Base-by-base conservation (phyloP, 2,113 vertebrate species). In the Oreochromis aureus region DNA sequence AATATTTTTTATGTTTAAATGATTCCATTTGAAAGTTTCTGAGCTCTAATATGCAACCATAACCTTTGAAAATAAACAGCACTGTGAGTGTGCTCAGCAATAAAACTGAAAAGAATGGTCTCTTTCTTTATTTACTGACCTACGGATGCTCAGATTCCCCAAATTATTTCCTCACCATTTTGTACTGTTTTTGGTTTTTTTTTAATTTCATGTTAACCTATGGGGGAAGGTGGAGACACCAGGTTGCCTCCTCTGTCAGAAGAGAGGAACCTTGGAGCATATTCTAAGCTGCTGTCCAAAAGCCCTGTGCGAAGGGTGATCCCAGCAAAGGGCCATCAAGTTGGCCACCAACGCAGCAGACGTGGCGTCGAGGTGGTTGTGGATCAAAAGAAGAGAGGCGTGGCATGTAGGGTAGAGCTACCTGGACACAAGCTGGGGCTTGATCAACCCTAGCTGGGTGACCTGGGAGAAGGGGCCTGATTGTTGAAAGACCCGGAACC, bases 121-220 rank as follows among this genome's bases (percentile, higher is more conserved):
- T 58, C 55, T 58, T 27, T 58, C 55, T 58, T 58, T 58, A 27
- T 27, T 58, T 58, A 58, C 55, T 58, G 55, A 58, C 55, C 55
- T 58, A 58, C 12, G 1, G 55, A 27, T 58, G 55, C 24, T 58
- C 55, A 58, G 55, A 58, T 27, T 58, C 24, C 55, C 12, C 24
- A 58, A 58, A 58, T 58, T 58, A 58, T 58, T 58, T 58, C 0
- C 55, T 58, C 55, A 58, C 4, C 22, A 58, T 58, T 58, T 27
- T 1, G 0, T 58, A 58, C 22, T 56, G 55, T 32, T 32, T 32
- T 32, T 8, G 27, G 5, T 56, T 12, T 1, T 30, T 4, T 55
- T 55, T 55, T 2, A 7, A 58, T 58, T 58, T 58, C 55, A 58
- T 58, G 55, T 58, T 58, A 15, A 58, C 27, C 22, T 58, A 27